phyloP scores from a whole-genome alignment of 2,797 vertebrate species.

The Mormyrops attenuatus region DNA sequence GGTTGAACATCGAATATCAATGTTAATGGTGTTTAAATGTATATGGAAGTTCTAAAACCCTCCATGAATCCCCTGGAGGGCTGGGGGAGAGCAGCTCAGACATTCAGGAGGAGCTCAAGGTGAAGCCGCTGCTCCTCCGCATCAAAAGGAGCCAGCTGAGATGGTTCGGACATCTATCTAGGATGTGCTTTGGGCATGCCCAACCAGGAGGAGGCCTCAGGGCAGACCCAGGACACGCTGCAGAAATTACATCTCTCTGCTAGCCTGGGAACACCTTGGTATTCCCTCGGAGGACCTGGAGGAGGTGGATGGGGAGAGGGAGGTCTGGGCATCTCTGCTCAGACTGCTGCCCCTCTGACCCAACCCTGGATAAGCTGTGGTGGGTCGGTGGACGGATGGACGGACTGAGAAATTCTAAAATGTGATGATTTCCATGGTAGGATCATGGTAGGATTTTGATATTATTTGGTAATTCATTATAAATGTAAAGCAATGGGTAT shows the following conservation, averaged over 20 bases:
- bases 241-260: neutral
- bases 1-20: neutral
- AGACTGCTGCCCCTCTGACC: neutral
- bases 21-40: neutral
- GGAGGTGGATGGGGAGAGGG: neutral
- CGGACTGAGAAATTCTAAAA: neutral
- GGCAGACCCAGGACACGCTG: neutral
- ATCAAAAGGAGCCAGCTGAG: neutral
- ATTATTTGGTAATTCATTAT: neutral
- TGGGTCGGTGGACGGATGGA: neutral
- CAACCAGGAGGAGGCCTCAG: neutral
- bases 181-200: neutral
- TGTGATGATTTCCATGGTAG: neutral
- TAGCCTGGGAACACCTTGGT: neutral
- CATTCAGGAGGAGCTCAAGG: neutral
- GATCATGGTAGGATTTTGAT: neutral
- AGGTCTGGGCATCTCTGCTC: neutral
- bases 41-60: neutral
- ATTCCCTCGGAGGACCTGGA: neutral
- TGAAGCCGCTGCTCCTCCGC: neutral
- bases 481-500: neutral
- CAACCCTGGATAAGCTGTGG: neutral
- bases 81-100: neutral
- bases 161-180: neutral
- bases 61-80: neutral